Conservation (phyloP, 2,888 invertebrate genomes). For the Trileptium ribeirensis region DNA sequence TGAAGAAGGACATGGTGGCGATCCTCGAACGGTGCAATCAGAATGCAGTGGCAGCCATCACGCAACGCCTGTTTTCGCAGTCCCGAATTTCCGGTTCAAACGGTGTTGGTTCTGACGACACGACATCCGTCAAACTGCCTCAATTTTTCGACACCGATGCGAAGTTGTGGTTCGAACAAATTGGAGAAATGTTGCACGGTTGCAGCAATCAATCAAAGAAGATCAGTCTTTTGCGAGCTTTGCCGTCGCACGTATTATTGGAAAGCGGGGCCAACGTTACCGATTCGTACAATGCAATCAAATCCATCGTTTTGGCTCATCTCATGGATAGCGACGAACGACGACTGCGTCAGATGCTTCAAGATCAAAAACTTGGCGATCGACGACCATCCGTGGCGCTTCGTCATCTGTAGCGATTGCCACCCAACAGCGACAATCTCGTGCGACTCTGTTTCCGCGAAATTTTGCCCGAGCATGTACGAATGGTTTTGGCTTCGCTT, state of each 20-base stretch:
- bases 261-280: not conserved
- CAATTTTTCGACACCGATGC: not conserved
- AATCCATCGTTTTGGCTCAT: not conserved
- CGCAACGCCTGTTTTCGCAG: not conserved
- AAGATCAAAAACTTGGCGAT: not conserved
- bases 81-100: not conserved
- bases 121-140: not conserved
- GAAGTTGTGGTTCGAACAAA: conserved; percentile 2
- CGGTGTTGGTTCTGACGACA: not conserved
- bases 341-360: not conserved
- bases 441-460: not conserved
- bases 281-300: not conserved
- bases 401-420: not conserved
- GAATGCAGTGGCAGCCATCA: not conserved
- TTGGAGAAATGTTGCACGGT: not conserved
- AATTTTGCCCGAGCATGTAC: conserved; percentile 1
- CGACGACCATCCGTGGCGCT: not conserved
- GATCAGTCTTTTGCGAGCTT: not conserved
- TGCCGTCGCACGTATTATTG: not conserved
- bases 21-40: not conserved
- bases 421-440: not conserved
- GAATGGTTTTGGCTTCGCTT: conserved; percentile 4
- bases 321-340: not conserved
- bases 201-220: not conserved
- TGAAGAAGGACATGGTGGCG: not conserved